Base-by-base conservation (phyloP, 2,888 invertebrate species). In the Drosophila vallismaia region DNA sequence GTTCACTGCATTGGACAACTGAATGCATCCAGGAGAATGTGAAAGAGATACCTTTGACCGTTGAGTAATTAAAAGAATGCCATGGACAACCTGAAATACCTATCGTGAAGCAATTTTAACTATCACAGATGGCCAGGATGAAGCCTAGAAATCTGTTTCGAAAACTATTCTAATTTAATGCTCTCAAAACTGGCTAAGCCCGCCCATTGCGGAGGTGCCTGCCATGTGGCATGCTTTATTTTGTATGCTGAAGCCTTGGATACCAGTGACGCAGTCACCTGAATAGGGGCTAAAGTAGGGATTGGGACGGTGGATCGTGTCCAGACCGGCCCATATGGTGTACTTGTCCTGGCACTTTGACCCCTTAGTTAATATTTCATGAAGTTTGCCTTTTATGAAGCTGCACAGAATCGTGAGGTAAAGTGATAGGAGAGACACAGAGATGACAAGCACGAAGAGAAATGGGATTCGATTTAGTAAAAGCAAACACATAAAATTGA, bases 281-380 rank as follows among this genome's bases (percentile, higher is more conserved):
- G 40, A 42, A 19, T 19, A 19, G 14, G 3, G 14, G 14, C 14
- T 52, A 51, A 38, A 46, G 63, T 45, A 26, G 33, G 40, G 29
- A 10, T 9, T 4, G 12, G 29, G 8, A 12, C n/a, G 36, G n/a
- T 42, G 42, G 12, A 26, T 38, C n/a, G 0, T 29, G 60, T 52
- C 60, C 59, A 57, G 60, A 52, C 62, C 49, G 28, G 24, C 8
- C 36, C 60, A 59, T 55, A 57, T 63, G 64, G 56, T 59, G 64
- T 55, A 46, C 49, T 50, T 24, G 55, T 12, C 24, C 44, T 14
- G 58, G 56, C 50, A 56, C 50, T 59, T 42, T 56, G 59, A 74
- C 76, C 62, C 59, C 62, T 67, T 50, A 24, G 60, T 59, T 42
- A 71, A 54, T 66, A 75, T 60, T 66, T 70, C 51, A 71, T 67